These are phyloP conservation scores for Diabrotica virgifera DNA, from an alignment of 1,140 invertebrate species.

Conservation along the genomic window DNA sequence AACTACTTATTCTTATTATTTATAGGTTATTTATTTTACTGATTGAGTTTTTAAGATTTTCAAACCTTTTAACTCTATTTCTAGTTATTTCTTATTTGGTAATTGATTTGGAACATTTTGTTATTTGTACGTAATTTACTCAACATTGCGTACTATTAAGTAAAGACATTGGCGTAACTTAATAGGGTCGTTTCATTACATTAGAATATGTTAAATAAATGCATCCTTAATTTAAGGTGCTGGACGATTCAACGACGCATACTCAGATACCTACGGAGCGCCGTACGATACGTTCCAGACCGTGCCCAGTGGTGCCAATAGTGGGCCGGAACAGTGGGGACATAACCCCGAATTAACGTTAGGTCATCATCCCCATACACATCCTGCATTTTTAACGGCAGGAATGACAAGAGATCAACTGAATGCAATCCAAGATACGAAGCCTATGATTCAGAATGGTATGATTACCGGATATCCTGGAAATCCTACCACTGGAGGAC, in stretches of 20 bases:
- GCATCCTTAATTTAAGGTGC: conserved; percentile 41
- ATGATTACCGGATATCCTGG: conserved; percentile 70
- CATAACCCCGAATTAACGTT: conserved; percentile 48
- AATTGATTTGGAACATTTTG: too few species aligned
- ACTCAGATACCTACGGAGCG: conserved; percentile 57
- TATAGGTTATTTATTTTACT: too few species aligned
- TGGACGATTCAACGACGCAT: conserved; percentile 66
- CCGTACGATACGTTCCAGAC: conserved; percentile 78
- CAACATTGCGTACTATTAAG: too few species aligned
- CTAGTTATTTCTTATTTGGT: too few species aligned
- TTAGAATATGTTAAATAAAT: too few species aligned
- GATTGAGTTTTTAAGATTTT: too few species aligned
- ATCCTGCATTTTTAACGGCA: conserved; percentile 58
- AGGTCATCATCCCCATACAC: conserved; percentile 52
- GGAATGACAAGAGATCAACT: conserved; percentile 50
- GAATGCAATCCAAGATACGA: conserved; percentile 59
- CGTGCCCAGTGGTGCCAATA: conserved; percentile 68
- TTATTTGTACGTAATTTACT: too few species aligned
- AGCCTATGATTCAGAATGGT: conserved; percentile 70
- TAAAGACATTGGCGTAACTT: too few species aligned
- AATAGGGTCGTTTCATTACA: too few species aligned
- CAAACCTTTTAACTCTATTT: too few species aligned
- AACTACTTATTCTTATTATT: too few species aligned
- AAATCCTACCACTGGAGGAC: conserved; percentile 57
- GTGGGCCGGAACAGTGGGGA: conserved; percentile 53